Evolutionary conservation across 1,140 invertebrate species (phyloP), one percentile per base, ranked within the genome.

Genomic region (Drosophila virilis): DNA sequence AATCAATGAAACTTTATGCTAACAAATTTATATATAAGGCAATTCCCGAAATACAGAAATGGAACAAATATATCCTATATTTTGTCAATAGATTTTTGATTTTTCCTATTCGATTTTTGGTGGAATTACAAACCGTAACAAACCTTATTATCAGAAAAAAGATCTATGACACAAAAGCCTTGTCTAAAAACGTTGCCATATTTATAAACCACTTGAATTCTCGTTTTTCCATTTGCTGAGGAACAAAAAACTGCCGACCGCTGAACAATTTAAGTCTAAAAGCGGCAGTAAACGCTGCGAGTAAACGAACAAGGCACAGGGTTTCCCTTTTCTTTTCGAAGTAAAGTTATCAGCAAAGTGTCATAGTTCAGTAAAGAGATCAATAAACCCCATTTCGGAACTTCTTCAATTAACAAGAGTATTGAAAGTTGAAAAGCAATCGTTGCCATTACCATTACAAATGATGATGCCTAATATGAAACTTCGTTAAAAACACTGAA

Each of bases 331-430:
- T 17, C 8, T 17, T 15, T 43, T 10, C 46, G 32, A 69, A 52
- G 66, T 69, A 28, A 52, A 61, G n/a, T 42, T 42, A 59, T 60
- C 66, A 60, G n/a, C 66, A 61, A 37, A 61, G n/a, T 61, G 12
- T 37, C 33, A 43, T 7, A 43, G 17, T 58, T 28, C 40, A 52
- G 48, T 52, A 43, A 13, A 61, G 38, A 9, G 28, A 45, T 45
- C n/a, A 35, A 33, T 12, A 22, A 59, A 37, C 33, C 10, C 40
- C 35, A 12, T 32, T 6, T 17, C 33, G 57, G 38, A 65, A 33
- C n/a, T 9, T 28, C 10, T 17, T 28, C 15, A n/a, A 8, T n/a
- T 22, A 8, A 52, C n/a, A 35, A 13, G 17, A 8, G 17, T 38
- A 22, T 17, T 12, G 13, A 5, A 7, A 33, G 12, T n/a, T 51